phyloP scores from a whole-genome alignment of 2,888 invertebrate species.

The Octodonta nipae region DNA sequence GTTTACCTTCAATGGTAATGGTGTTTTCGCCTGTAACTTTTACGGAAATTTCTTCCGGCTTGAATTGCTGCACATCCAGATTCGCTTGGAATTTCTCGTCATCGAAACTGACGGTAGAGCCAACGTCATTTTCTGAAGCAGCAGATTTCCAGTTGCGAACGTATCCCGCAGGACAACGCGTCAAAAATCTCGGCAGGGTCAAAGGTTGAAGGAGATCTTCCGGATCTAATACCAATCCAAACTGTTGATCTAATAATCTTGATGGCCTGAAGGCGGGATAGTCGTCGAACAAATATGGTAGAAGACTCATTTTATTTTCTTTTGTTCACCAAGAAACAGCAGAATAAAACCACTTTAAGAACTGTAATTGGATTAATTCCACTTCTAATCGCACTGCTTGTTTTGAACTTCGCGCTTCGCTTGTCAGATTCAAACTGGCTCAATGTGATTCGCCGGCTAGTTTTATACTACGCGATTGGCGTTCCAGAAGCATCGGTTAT shows the following conservation, averaged over 20 bases:
- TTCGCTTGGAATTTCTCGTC: slow-evolving; percentile 56
- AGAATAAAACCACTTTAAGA: too few relatives aligned
- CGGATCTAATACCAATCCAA: slow-evolving; percentile 5
- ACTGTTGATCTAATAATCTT: slow-evolving; percentile 6
- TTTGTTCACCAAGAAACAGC: too few relatives aligned
- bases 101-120: slow-evolving; percentile 30
- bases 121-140: slow-evolving; percentile 10
- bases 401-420: too few relatives aligned
- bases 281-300: slow-evolving; percentile 2
- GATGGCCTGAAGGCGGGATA: slow-evolving; percentile 3
- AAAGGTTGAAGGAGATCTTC: slow-evolving; percentile 5
- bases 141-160: slow-evolving; percentile 6
- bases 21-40: slow-evolving; percentile 49
- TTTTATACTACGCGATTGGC: too few relatives aligned
- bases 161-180: slow-evolving; percentile 6
- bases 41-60: slow-evolving; percentile 64
- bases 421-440: too few relatives aligned
- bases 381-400: too few relatives aligned
- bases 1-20: slow-evolving; percentile 63
- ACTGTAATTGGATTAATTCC: too few relatives aligned
- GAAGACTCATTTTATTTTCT: slow-evolving; percentile 3
- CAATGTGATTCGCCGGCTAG: too few relatives aligned
- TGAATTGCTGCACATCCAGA: slow-evolving; percentile 64
- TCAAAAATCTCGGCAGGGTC: slow-evolving; percentile 2
- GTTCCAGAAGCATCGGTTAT: too few relatives aligned